These are phyloP conservation scores for Xiphias gladius DNA, from an alignment of 2,113 vertebrate genomes.

Conservation along the genomic window DNA sequence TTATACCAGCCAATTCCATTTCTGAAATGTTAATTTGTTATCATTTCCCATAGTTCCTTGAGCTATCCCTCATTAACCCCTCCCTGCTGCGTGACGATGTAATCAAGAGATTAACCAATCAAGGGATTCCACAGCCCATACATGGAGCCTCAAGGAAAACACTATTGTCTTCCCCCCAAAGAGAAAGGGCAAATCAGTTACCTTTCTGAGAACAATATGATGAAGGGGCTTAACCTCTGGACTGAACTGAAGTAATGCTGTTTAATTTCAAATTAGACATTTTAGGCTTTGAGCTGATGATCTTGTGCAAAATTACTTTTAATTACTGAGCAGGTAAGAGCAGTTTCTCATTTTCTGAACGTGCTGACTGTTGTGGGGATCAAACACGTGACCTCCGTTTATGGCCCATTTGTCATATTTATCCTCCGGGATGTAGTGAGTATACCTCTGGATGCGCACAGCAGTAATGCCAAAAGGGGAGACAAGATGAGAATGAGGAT, in stretches of 20 bases:
- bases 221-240: constrained; percentile 37
- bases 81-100: constrained; percentile 69
- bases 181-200: constrained; percentile 51
- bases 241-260: constrained; percentile 39
- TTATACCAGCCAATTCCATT: constrained; percentile 82
- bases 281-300: constrained; percentile 30
- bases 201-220: constrained; percentile 54
- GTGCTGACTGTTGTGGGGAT: not conserved
- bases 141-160: constrained; percentile 40
- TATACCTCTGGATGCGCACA: not conserved
- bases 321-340: constrained; percentile 58
- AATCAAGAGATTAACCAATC: constrained; percentile 77
- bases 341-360: not conserved
- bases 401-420: constrained; percentile 34
- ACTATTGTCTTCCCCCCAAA: constrained; percentile 5
- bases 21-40: constrained; percentile 84
- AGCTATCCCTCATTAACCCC: constrained; percentile 82
- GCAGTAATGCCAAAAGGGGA: not conserved
- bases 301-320: constrained; percentile 25
- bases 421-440: constrained; percentile 18
- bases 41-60: constrained; percentile 83
- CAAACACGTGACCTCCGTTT: constrained; percentile 43
- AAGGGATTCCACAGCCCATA: constrained; percentile 38
- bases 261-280: constrained; percentile 56
- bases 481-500: not conserved